Percentiles rank a stretch among this genome's conserved stretches.
These are phyloP conservation scores for Vulpes lagopus DNA, from an alignment of 2,113 vertebrate genomes.

Conservation along the genomic window DNA sequence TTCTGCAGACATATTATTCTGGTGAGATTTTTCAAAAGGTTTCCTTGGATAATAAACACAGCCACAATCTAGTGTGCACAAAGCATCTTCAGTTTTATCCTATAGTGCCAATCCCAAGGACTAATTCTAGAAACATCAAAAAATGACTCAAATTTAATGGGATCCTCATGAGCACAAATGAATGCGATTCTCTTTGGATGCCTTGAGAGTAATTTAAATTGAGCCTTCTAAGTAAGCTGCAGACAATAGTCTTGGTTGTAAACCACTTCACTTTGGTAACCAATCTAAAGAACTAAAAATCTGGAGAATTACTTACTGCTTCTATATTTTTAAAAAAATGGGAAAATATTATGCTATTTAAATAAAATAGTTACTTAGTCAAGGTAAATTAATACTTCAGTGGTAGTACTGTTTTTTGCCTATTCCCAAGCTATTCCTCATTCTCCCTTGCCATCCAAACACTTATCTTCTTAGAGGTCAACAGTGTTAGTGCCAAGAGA, in stretches of 20 bases:
- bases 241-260: not conserved
- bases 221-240: not conserved
- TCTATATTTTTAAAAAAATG: slow-evolving; percentile 25
- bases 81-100: not conserved
- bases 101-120: not conserved
- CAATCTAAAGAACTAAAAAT: not conserved
- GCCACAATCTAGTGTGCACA: not conserved
- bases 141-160: not conserved
- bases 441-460: not conserved
- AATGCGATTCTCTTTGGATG: not conserved
- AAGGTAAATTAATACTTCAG: not conserved
- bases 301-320: not conserved
- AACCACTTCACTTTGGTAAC: not conserved
- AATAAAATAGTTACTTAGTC: not conserved
- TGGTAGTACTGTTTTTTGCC: not conserved
- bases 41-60: not conserved
- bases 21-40: not conserved
- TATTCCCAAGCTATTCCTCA: not conserved
- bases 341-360: not conserved
- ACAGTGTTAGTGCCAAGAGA: not conserved
- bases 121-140: not conserved
- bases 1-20: not conserved
- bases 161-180: not conserved
- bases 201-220: not conserved
- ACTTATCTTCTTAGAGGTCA: not conserved